phyloP scores from a whole-genome alignment of 2,113 vertebrate species.

The Neopipo cinnamomea region DNA sequence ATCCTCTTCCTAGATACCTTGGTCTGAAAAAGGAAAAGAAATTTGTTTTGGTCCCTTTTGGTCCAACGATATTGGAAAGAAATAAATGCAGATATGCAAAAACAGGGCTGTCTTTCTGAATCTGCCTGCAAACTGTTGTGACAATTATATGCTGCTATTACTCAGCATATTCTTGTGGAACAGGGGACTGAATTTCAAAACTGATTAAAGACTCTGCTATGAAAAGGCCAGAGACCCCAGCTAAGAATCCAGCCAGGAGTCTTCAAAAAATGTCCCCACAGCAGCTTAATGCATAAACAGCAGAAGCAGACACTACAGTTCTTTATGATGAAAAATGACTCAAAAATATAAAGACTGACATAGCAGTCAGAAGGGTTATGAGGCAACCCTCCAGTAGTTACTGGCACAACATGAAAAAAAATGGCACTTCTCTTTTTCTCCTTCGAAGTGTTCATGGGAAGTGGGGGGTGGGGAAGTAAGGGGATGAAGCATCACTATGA shows the following conservation, averaged over 20 bases:
- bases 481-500: background rate
- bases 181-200: background rate
- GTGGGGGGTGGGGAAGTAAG: background rate
- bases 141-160: background rate
- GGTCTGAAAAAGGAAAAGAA: background rate
- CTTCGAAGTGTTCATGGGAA: background rate
- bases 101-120: background rate
- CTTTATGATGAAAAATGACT: background rate
- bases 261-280: background rate
- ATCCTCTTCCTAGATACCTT: background rate
- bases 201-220: background rate
- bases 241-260: background rate
- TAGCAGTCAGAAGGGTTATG: background rate
- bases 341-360: background rate
- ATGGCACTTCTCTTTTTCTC: background rate
- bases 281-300: background rate
- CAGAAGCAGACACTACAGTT: background rate
- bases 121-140: background rate
- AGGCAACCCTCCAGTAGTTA: background rate
- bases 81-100: background rate
- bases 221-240: background rate
- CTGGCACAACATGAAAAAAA: background rate
- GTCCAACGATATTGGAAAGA: background rate
- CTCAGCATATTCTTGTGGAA: conserved; percentile 14
- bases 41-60: background rate